phyloP scores from a whole-genome alignment of 2,888 invertebrate species.

The Sericinus montela region DNA sequence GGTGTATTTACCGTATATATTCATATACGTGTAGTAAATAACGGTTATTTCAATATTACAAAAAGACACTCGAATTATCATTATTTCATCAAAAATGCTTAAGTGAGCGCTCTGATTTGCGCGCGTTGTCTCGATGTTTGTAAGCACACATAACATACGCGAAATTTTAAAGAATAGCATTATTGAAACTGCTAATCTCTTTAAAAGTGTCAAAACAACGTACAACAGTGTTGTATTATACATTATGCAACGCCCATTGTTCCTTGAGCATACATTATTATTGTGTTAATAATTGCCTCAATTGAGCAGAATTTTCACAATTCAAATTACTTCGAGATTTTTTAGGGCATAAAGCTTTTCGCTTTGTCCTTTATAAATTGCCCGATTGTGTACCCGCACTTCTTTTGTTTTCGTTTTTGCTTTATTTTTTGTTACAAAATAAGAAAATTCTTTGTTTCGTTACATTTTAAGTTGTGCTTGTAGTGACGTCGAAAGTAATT shows the following conservation, averaged over 20 bases:
- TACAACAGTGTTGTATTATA: background rate
- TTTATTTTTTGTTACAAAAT: constrained; percentile 10
- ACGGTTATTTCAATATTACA: too few relatives aligned
- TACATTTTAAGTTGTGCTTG: constrained; percentile 1
- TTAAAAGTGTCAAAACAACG: background rate
- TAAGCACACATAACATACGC: too few relatives aligned
- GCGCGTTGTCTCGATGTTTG: too few relatives aligned
- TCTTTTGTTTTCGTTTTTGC: background rate
- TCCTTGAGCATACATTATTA: background rate
- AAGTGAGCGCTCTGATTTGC: too few relatives aligned
- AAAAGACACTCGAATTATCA: too few relatives aligned
- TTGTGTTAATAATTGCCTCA: background rate
- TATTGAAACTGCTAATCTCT: too few relatives aligned
- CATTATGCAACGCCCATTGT: constrained; percentile 11
- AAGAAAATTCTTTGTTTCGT: constrained; percentile 3
- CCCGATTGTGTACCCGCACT: background rate
- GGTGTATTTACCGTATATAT: too few relatives aligned
- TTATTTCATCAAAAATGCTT: too few relatives aligned
- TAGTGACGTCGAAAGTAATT: background rate
- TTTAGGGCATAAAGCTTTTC: constrained; percentile 11
- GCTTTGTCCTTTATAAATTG: constrained; percentile 15
- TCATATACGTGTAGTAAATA: too few relatives aligned
- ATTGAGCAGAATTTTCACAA: background rate
- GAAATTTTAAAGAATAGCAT: too few relatives aligned
- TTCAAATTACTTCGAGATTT: constrained; percentile 12